Conservation (phyloP, 2,888 invertebrate genomes). For the Colletes collaris region DNA sequence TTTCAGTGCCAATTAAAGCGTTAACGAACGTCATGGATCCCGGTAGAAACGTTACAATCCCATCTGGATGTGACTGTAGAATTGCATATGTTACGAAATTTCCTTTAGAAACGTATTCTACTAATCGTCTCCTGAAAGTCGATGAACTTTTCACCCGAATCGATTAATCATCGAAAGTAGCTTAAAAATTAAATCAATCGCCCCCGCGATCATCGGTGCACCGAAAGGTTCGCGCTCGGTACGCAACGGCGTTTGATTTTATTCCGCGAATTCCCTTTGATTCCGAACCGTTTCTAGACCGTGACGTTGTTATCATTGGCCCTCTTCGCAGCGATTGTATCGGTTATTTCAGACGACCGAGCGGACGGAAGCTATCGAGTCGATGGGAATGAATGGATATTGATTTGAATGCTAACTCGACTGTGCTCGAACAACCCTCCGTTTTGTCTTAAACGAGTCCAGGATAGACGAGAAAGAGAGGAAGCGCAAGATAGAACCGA, state of each 20-base stretch:
- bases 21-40: constrained; percentile 21
- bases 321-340: constrained; percentile 1
- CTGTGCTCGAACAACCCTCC: constrained; percentile 30
- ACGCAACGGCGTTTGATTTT: constrained; percentile 5
- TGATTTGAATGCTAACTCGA: constrained; percentile 67
- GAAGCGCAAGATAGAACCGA: constrained; percentile 1
- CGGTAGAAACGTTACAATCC: constrained; percentile 4
- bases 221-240: not conserved
- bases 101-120: constrained; percentile 9
- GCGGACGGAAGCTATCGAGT: constrained; percentile 28
- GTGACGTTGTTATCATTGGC: constrained; percentile 17
- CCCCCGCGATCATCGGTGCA: not conserved
- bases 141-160: not conserved
- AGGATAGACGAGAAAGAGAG: not conserved
- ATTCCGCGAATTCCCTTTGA: not conserved
- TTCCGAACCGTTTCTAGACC: not conserved
- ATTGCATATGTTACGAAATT: not conserved
- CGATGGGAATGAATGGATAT: constrained; percentile 59
- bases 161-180: not conserved
- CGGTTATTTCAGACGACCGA: constrained; percentile 29
- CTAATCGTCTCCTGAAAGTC: not conserved
- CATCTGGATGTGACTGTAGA: not conserved
- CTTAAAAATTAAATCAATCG: not conserved
- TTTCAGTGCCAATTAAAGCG: constrained; percentile 13
- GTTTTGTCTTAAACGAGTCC: constrained; percentile 43